Evolutionary conservation across 1,140 invertebrate species (phyloP).

Genomic region (Drosophila truncata): DNA sequence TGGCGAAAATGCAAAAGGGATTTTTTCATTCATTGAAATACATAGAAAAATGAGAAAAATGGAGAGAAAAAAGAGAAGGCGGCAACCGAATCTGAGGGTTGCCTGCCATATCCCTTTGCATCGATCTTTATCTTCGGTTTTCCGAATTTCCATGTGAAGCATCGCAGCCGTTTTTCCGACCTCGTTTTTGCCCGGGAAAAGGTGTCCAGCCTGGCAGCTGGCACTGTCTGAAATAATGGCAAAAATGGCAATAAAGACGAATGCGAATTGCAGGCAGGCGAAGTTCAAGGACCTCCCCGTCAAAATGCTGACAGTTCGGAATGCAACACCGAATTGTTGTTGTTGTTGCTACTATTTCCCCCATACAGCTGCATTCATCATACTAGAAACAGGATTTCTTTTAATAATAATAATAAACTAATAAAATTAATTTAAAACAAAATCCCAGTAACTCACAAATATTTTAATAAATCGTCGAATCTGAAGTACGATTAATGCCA

Average conservation of each 20-base stretch:
- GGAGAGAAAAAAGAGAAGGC: slow-evolving; percentile 1
- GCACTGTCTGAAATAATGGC: slow-evolving; percentile 12
- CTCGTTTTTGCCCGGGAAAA: slow-evolving; percentile 23
- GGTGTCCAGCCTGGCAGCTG: slow-evolving; percentile 30
- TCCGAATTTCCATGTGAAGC: slow-evolving; percentile 34
- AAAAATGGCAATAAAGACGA: slow-evolving; percentile 24
- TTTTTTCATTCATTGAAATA: slow-evolving; percentile 12
- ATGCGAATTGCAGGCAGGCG: slow-evolving; percentile 32
- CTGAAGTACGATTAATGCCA: no score
- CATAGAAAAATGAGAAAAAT: slow-evolving; percentile 1
- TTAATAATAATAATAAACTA: no score
- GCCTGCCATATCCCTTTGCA: slow-evolving; percentile 17
- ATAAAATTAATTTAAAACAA: no score
- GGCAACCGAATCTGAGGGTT: not conserved
- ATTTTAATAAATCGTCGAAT: not conserved
- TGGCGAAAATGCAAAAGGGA: slow-evolving; percentile 19
- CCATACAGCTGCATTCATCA: slow-evolving; percentile 3
- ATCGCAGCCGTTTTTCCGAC: slow-evolving; percentile 10
- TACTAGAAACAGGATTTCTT: not conserved
- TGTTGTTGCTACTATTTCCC: slow-evolving; percentile 7
- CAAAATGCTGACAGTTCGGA: slow-evolving; percentile 45
- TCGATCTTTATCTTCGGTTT: slow-evolving; percentile 48
- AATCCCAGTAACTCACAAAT: not conserved
- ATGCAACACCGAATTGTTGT: slow-evolving; percentile 14
- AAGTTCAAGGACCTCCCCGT: slow-evolving; percentile 55